These are phyloP conservation scores for Tychaedon coryphoeus DNA, from an alignment of 2,113 vertebrate species.

Conservation along the genomic window DNA sequence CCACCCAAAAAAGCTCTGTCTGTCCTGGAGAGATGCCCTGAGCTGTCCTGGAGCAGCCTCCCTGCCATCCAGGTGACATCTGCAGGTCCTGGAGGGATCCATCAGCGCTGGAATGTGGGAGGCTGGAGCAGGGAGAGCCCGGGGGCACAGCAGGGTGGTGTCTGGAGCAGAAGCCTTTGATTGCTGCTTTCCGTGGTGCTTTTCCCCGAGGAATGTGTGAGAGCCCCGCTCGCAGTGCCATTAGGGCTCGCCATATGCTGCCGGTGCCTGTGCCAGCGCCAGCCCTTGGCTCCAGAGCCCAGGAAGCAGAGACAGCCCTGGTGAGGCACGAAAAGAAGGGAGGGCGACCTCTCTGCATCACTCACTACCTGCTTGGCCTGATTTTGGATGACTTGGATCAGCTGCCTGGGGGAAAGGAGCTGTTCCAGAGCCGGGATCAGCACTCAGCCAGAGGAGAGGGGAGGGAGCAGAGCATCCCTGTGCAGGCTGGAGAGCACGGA, in stretches of 20 bases:
- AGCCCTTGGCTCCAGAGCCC: not conserved
- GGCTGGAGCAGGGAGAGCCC: not conserved
- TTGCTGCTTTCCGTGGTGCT: not conserved
- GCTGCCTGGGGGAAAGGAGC: not conserved
- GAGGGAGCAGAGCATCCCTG: not conserved
- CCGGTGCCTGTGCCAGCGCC: not conserved
- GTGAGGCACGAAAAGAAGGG: not conserved
- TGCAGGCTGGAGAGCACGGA: accelerated
- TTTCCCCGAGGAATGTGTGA: not conserved
- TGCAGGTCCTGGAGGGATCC: not conserved
- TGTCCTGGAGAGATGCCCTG: not conserved
- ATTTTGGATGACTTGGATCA: not conserved
- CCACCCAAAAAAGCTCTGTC: not conserved
- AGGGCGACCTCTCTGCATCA: not conserved
- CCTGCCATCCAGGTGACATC: not conserved
- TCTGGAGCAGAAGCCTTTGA: not conserved
- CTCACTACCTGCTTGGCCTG: not conserved
- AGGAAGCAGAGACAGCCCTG: not conserved
- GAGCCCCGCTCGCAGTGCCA: not conserved
- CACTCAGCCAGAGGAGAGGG: not conserved
- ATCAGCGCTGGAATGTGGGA: not conserved
- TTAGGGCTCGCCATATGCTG: not conserved
- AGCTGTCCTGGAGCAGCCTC: not conserved
- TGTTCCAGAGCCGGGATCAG: not conserved
- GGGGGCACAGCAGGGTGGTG: not conserved